Evolutionary conservation across 2,113 vertebrate genomes (phyloP).

Genomic region (Motacilla alba): DNA sequence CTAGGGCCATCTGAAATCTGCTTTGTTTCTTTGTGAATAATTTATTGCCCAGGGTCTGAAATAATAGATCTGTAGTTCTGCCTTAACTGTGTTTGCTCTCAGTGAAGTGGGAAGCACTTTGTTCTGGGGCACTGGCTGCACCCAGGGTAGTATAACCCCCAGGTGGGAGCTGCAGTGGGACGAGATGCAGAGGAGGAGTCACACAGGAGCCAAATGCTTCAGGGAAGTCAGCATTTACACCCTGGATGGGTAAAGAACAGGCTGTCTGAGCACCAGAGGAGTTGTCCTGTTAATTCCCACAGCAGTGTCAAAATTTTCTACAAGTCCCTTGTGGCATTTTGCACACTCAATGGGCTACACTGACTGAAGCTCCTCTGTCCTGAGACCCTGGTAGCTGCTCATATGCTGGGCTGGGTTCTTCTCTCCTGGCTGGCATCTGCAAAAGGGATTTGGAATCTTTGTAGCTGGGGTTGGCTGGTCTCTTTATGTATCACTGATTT

Average conservation of each 20-base stretch:
- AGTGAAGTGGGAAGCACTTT: neutral
- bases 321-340: neutral
- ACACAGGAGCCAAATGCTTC: neutral
- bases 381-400: neutral
- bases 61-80: neutral
- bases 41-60: neutral
- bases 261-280: neutral
- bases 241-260: neutral
- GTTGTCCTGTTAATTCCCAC: neutral
- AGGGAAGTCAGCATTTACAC: neutral
- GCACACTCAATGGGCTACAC: neutral
- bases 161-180: neutral
- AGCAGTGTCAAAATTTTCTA: neutral
- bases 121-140: neutral
- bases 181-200: neutral
- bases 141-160: accelerated
- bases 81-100: neutral
- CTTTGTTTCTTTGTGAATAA: neutral
- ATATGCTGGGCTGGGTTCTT: neutral
- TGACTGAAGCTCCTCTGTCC: neutral
- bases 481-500: neutral
- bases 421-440: neutral
- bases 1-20: neutral
- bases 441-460: neutral
- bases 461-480: neutral